A percentile compares a stretch with the other conserved stretches of the same genome.
Conservation (phyloP, 2,113 vertebrate genomes). For the Catharus fuscescens region DNA sequence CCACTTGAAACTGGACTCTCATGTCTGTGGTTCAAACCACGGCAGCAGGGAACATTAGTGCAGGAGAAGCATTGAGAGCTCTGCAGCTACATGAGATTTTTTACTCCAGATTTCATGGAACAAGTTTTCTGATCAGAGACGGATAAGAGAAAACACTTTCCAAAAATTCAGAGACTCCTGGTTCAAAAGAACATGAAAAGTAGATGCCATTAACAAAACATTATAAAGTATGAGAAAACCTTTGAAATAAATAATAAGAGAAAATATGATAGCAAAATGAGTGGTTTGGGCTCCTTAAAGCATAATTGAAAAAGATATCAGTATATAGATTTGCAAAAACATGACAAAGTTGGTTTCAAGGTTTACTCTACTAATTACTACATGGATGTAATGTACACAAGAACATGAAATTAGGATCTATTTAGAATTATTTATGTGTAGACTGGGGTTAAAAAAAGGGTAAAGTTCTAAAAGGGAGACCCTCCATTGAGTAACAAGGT, state of each 20-base stretch:
- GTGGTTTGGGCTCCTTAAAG: background rate
- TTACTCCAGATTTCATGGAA: background rate
- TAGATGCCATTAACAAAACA: background rate
- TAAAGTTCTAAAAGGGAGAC: background rate
- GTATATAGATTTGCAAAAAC: background rate
- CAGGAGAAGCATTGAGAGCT: background rate
- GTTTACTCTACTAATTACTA: background rate
- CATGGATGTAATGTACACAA: background rate
- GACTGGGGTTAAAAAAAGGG: background rate
- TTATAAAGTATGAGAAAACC: background rate
- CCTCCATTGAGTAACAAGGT: background rate
- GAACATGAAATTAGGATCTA: background rate
- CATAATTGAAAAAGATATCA: background rate
- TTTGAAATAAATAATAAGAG: background rate
- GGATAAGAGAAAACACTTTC: background rate
- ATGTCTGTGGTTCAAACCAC: background rate
- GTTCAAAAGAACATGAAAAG: background rate
- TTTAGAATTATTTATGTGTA: background rate
- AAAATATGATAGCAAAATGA: background rate
- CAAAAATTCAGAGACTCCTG: background rate
- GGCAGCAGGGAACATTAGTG: accelerated
- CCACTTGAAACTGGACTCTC: accelerated
- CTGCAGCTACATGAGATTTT: background rate
- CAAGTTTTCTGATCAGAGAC: background rate
- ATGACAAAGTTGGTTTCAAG: background rate